Base-by-base conservation (phyloP, 2,888 invertebrate species). In the Sarcophaga rosellei region DNA sequence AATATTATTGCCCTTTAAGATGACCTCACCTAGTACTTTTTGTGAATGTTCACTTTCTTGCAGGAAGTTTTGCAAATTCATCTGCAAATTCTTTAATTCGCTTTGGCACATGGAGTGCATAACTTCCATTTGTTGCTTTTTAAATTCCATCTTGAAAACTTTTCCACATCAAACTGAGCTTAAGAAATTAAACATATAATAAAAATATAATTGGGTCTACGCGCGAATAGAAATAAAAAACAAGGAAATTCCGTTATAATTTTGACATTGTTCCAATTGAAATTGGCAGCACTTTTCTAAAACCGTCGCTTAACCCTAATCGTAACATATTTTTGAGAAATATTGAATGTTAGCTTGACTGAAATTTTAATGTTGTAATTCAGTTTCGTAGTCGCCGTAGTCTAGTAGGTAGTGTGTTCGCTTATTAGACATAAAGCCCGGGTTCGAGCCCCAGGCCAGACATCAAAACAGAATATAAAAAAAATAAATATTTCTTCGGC, bases 51-150 rank as follows among this genome's bases (percentile, higher is more conserved):
- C 84, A 78, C 87, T 88, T 12, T 87, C 87, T 1, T 61, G 10
- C 10, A 89, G 25, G 59, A 82, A 88, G 17, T 61, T 76, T 3
- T 81, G 57, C 11, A 89, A 66, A 69, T 88, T 88, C 0, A 25
- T n/a, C 21, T 87, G 81, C 25, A 89, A 70, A 44, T 81, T 70
- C 23, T 74, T 61, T 15, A 89, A 61, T 75, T 88, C 88, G 8
- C 87, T 87, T 69, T 82, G 80, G 68, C 88, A 88, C 80, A 88
- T 86, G 10, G 17, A 61, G 63, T 88, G 84, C 85, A 88, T 86
- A 20, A 82, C 80, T 23, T 81, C 61, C 87, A 87, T 88, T 62
- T 88, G 69, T 17, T 75, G 63, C 25, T 68, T 79, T 15, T 61
- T 62, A 47, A 12, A 59, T 21, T 65, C 75, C 84, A 84, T 84